phyloP scores from a whole-genome alignment of 1,140 invertebrate species.

The Melipona quadrifasciata region DNA sequence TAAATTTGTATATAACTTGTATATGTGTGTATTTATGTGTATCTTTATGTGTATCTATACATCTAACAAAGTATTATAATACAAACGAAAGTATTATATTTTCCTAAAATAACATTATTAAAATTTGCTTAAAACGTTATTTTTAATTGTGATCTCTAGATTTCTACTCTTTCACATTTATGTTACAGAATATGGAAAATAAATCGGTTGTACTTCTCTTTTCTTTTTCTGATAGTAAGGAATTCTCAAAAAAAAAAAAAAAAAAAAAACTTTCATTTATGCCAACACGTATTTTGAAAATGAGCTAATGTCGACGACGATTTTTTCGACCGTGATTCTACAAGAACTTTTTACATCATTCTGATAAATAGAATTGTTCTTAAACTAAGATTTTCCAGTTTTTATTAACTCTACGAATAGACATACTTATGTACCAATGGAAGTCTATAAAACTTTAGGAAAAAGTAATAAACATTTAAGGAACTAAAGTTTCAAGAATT shows the following conservation, averaged over 20 bases:
- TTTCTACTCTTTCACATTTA: background rate
- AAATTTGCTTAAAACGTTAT: background rate
- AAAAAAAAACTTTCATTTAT: constrained; percentile 20
- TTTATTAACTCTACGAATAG: background rate
- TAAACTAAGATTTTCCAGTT: background rate
- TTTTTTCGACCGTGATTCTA: background rate
- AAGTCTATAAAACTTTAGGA: background rate
- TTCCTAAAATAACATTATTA: background rate
- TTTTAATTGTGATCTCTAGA: background rate
- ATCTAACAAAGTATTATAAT: background rate
- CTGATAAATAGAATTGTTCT: background rate
- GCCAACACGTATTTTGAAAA: background rate
- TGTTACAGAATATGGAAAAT: background rate
- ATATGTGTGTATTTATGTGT: constrained; percentile 28
- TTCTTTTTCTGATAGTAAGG: background rate
- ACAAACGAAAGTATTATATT: constrained; percentile 16
- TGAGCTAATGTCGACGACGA: background rate
- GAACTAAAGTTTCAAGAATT: background rate
- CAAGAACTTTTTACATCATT: constrained; percentile 27
- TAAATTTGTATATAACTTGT: constrained; percentile 33
- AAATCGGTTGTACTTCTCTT: background rate
- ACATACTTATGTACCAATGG: too few species aligned
- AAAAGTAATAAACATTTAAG: background rate
- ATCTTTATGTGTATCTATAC: constrained; percentile 18
- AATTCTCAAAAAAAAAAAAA: background rate